Percentiles rank a stretch among this genome's conserved stretches.
Conservation (phyloP, 2,113 vertebrate species). For the Hippoglossus stenolepis region DNA sequence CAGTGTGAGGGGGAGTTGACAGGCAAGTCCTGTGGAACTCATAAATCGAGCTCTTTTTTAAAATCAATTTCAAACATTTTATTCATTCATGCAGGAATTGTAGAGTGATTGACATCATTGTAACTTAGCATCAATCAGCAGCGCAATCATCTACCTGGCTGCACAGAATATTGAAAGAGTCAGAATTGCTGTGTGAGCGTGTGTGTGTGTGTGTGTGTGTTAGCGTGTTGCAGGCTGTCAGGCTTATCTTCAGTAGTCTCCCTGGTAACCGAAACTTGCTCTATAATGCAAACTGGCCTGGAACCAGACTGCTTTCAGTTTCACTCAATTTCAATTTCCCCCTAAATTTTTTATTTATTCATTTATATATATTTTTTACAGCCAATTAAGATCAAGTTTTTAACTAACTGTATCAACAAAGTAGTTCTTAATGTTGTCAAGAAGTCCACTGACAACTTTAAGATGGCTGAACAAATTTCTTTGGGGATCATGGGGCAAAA, state of each 20-base stretch:
- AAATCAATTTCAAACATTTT: constrained; percentile 31
- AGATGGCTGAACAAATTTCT: too few relatives aligned
- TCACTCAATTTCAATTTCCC: background rate
- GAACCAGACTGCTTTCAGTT: constrained; percentile 12
- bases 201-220: background rate
- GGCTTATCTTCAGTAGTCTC: constrained; percentile 10
- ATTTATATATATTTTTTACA: too few relatives aligned
- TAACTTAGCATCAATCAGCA: constrained; percentile 62
- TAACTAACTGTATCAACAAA: background rate
- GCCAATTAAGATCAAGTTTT: too few relatives aligned
- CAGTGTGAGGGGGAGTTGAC: background rate
- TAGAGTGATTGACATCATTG: constrained; percentile 58
- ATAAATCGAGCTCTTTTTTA: constrained; percentile 35
- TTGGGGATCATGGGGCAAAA: too few relatives aligned
- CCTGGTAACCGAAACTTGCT: background rate
- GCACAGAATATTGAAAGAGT: constrained; percentile 47
- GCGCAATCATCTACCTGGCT: constrained; percentile 56
- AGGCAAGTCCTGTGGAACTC: constrained; percentile 21
- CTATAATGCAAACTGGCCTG: constrained; percentile 12
- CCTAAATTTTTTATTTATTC: background rate
- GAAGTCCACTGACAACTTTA: too few relatives aligned
- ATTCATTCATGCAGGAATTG: constrained; percentile 35
- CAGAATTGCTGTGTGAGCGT: constrained; percentile 48
- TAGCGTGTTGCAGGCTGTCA: constrained; percentile 12
- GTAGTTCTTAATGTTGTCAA: background rate